phyloP scores from a whole-genome alignment of 1,140 invertebrate genomes.

The Drosophila setifemur region DNA sequence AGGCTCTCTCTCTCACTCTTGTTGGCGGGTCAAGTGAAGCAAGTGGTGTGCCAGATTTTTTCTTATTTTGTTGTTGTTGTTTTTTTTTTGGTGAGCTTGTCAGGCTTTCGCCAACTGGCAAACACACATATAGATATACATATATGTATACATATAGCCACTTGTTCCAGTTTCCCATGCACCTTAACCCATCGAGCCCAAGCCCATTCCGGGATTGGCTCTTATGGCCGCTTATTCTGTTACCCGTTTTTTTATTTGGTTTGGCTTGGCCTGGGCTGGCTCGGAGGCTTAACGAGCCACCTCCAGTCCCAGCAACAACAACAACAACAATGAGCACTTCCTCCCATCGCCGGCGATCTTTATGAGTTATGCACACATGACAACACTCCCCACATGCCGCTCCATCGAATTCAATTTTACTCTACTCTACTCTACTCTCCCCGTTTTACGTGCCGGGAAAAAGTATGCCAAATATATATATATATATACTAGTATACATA shows the following conservation, averaged over 20 bases:
- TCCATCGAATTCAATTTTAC: background rate
- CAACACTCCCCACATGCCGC: slow-evolving; percentile 14
- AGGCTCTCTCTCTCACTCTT: background rate
- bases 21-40: slow-evolving; percentile 65
- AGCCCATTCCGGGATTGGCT: slow-evolving; percentile 66
- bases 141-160: slow-evolving; percentile 39
- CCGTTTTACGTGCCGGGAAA: slow-evolving; percentile 21
- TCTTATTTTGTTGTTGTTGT: too few species aligned
- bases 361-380: slow-evolving; percentile 76
- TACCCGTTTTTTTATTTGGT: slow-evolving; percentile 14
- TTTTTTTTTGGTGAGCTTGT: slow-evolving; percentile 64
- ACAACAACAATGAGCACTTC: slow-evolving; percentile 28
- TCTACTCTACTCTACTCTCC: slow-evolving; percentile 9
- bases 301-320: background rate
- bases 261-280: slow-evolving; percentile 8
- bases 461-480: slow-evolving; percentile 63
- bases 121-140: background rate
- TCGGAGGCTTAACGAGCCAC: slow-evolving; percentile 45
- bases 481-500: slow-evolving; percentile 6
- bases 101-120: slow-evolving; percentile 68
- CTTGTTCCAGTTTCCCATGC: slow-evolving; percentile 80
- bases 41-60: slow-evolving; percentile 78
- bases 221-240: slow-evolving; percentile 4
- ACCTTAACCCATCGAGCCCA: slow-evolving; percentile 71
- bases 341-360: slow-evolving; percentile 28